phyloP scores from a whole-genome alignment of 2,888 invertebrate species.

The Machimus atricapillus region DNA sequence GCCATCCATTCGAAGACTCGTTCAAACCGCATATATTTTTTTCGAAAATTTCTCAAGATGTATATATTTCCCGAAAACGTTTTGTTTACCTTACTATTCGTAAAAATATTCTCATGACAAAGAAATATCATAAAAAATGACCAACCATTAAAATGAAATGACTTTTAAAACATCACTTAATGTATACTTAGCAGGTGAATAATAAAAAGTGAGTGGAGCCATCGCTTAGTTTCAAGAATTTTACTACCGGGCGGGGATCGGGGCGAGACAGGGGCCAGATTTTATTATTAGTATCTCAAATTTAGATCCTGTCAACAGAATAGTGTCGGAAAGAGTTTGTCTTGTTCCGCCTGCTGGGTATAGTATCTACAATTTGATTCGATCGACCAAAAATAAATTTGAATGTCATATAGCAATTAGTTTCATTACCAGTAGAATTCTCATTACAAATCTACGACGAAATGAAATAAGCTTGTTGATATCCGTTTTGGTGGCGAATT shows the following conservation, averaged over 20 bases:
- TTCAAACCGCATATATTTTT: background rate
- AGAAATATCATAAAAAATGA: background rate
- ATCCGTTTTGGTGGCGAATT: background rate
- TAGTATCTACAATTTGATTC: background rate
- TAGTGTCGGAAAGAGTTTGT: constrained; percentile 3
- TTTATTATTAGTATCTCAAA: constrained; percentile 31
- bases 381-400: constrained; percentile 28
- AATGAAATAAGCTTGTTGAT: background rate
- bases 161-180: background rate
- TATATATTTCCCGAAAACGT: background rate
- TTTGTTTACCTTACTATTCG: background rate
- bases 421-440: constrained; percentile 5
- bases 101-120: background rate
- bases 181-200: constrained; percentile 19
- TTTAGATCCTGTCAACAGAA: constrained; percentile 16
- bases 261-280: background rate
- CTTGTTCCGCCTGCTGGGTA: constrained; percentile 12
- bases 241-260: background rate
- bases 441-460: background rate
- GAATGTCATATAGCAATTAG: constrained; percentile 17
- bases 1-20: background rate
- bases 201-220: background rate
- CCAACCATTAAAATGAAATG: background rate
- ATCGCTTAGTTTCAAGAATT: background rate
- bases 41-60: background rate